These are phyloP conservation scores for Drosophila rubida DNA, from an alignment of 2,888 invertebrate genomes.

Conservation along the genomic window DNA sequence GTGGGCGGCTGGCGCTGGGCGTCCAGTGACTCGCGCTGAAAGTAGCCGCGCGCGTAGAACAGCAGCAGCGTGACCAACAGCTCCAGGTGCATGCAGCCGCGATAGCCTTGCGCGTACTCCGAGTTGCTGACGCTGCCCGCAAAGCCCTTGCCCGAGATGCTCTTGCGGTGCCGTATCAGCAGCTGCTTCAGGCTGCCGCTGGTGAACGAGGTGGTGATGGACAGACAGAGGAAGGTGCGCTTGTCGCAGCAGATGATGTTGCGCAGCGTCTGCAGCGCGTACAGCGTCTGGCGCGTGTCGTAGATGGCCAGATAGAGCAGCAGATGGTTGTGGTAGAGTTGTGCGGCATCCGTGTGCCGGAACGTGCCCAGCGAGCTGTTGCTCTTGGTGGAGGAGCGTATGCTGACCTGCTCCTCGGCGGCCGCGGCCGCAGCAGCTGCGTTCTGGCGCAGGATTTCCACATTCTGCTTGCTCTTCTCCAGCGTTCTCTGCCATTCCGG, in stretches of 20 bases:
- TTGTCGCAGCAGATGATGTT: constrained; percentile 90
- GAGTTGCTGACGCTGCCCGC: constrained; percentile 87
- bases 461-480: constrained; percentile 85
- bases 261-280: constrained; percentile 90
- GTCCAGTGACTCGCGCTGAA: constrained; percentile 80
- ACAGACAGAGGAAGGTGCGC: constrained; percentile 89
- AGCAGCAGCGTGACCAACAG: constrained; percentile 90
- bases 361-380: constrained; percentile 50
- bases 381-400: constrained; percentile 64
- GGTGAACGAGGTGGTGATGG: constrained; percentile 90
- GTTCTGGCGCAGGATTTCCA: constrained; percentile 84
- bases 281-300: constrained; percentile 90
- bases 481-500: constrained; percentile 83
- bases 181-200: constrained; percentile 85
- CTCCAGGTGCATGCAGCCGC: constrained; percentile 93
- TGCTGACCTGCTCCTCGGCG: constrained; percentile 65
- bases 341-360: constrained; percentile 55
- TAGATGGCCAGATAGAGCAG: constrained; percentile 92
- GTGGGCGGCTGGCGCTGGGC: constrained; percentile 86
- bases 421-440: constrained; percentile 69
- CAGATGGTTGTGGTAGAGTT: constrained; percentile 92
- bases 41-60: constrained; percentile 92
- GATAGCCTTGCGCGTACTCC: constrained; percentile 89
- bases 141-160: constrained; percentile 90
- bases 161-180: constrained; percentile 89